These are phyloP conservation scores for Xiphophorus birchmanni DNA, from an alignment of 2,797 vertebrate genomes.

Conservation along the genomic window DNA sequence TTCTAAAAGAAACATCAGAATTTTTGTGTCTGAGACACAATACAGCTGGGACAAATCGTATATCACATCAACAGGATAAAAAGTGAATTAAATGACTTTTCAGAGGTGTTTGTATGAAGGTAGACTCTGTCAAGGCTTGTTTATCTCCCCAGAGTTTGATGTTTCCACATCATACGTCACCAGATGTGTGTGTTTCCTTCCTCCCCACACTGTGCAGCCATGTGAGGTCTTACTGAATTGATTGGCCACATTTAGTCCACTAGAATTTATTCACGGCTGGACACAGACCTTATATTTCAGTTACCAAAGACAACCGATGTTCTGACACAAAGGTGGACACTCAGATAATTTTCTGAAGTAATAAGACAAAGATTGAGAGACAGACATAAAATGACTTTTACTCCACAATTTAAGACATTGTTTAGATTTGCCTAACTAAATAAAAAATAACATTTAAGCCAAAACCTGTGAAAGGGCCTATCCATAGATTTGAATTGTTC, in stretches of 20 bases:
- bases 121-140: constrained; percentile 62
- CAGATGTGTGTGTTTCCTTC: constrained; percentile 6
- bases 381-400: background rate
- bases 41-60: background rate
- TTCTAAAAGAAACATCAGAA: background rate
- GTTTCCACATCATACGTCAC: constrained; percentile 17
- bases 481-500: background rate
- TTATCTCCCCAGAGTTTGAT: constrained; percentile 45
- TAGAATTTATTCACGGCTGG: constrained; percentile 43
- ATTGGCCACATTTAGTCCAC: constrained; percentile 49
- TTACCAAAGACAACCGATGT: constrained; percentile 53
- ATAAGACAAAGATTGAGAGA: constrained; percentile 5
- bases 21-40: background rate
- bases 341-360: constrained; percentile 43
- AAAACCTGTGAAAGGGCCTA: background rate
- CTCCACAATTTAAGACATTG: background rate
- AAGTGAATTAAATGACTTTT: constrained; percentile 2
- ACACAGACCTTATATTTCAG: constrained; percentile 61
- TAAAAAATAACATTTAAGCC: background rate
- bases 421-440: background rate
- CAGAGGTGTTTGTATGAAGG: constrained; percentile 33
- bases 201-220: constrained; percentile 31
- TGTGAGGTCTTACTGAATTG: constrained; percentile 41
- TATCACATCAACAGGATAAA: background rate
- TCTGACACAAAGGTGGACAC: constrained; percentile 16